Conservation (phyloP, 2,113 vertebrate species). For the Sturnira hondurensis region DNA sequence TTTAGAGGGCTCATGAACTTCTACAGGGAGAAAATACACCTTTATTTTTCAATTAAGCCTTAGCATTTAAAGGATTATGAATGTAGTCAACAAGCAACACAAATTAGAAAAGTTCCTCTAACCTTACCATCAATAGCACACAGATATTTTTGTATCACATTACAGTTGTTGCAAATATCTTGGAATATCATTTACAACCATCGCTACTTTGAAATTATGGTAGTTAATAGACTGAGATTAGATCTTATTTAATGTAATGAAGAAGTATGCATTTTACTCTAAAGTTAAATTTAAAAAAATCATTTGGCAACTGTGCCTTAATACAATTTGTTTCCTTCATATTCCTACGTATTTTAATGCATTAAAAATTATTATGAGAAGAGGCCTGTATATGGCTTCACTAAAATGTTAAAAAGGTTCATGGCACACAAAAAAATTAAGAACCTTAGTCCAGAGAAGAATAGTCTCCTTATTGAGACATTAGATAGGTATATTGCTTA, state of each 20-base stretch:
- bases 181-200: not conserved
- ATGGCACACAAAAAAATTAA: not conserved
- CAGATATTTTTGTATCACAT: not conserved
- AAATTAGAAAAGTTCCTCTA: not conserved
- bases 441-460: not conserved
- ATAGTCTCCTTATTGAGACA: not conserved
- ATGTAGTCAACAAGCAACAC: not conserved
- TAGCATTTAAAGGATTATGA: conserved; percentile 8
- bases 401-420: not conserved
- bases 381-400: not conserved
- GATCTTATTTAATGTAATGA: not conserved
- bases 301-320: not conserved
- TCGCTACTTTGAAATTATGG: not conserved
- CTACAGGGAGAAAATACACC: not conserved
- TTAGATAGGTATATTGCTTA: not conserved
- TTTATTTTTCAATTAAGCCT: conserved; percentile 11
- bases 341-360: not conserved
- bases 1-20: not conserved
- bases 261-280: not conserved
- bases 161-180: conserved; percentile 24
- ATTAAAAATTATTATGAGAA: conserved; percentile 12
- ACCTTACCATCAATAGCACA: not conserved
- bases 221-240: not conserved
- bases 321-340: conserved; percentile 12
- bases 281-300: conserved; percentile 9